These are phyloP conservation scores for Lucilia sericata DNA, from an alignment of 1,140 invertebrate genomes.

Conservation along the genomic window DNA sequence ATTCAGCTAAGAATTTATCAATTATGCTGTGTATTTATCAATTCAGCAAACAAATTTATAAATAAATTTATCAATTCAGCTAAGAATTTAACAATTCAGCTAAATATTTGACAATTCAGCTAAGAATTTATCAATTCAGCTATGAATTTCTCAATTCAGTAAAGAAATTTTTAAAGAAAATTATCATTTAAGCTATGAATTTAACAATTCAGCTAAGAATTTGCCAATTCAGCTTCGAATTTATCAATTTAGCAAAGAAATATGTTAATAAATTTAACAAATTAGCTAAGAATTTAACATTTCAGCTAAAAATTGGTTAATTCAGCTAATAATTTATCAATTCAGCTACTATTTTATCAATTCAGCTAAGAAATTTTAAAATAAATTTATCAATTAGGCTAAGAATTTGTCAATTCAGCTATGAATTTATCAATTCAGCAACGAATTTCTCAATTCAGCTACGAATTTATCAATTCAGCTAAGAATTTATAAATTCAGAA, in stretches of 20 bases:
- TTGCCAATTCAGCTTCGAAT: background rate
- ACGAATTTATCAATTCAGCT: no score
- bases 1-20: slow-evolving; percentile 4
- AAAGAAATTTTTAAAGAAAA: no score
- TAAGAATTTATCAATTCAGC: background rate
- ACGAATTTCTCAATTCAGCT: no score
- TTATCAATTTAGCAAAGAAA: no score
- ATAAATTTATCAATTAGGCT: no score
- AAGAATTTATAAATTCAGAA: no score
- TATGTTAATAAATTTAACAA: no score
- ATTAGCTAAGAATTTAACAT: no score
- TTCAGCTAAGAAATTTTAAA: background rate
- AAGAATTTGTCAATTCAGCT: no score
- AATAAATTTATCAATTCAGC: background rate
- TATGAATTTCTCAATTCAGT: no score
- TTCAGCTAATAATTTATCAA: background rate
- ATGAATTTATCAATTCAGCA: background rate
- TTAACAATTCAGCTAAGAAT: background rate
- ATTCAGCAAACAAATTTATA: background rate
- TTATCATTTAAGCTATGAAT: background rate
- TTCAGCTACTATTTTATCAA: background rate
- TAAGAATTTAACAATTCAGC: background rate
- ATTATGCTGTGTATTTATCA: no score
- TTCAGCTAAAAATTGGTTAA: no score
- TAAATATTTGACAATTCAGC: background rate